Base-by-base conservation (phyloP, 2,113 vertebrate genomes). In the Trematocara marginatum region DNA sequence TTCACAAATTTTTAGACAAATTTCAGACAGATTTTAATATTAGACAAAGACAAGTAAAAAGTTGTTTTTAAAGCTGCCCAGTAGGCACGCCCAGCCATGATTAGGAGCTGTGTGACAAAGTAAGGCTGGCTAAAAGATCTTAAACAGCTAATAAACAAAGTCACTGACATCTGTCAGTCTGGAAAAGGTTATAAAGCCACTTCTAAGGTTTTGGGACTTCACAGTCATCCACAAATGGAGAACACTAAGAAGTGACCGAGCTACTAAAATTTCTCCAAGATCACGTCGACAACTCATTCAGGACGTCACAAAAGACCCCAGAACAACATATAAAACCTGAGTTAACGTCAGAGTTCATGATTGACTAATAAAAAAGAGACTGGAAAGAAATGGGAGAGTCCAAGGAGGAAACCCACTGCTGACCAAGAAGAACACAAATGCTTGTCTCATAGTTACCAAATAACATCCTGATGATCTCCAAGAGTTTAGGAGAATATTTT, bases 231-330 rank as follows among this genome's bases (percentile, higher is more conserved):
- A 61, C 29, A 61, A 61, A 34, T 34, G 15, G 8, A 34, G 29
- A 18, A 34, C 15, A 2, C 57, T 61, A 1, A 34, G 29, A 34
- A 61, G 8, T 61, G 57, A 18, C 15, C 8, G 8, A 34, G 8
- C 29, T 18, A 18, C 57, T 10, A 18, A 61, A 61, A 6, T 16
- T 2, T 13, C 5, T 59, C 15, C 15, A 34, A 59, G 15, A 59
- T 18, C 0, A 1, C 2, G 8, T 59, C 0, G 2, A 59, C 3
- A 1, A 34, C 56, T 59, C 1, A 16, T 31, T 9, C 13, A 6
- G 56, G 7, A 59, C 0, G 4, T 59, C 56, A 59, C 26, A 59
- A 59, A 34, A 34, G 29, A 61, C 15, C 57, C 1, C 5, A 61
- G 29, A 61, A 61, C 57, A 61, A 18, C 15, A 61, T 61, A 15